A percentile compares a stretch with the other conserved stretches of the same genome.
phyloP scores from a whole-genome alignment of 2,113 vertebrate genomes.

The Apteryx owenii region DNA sequence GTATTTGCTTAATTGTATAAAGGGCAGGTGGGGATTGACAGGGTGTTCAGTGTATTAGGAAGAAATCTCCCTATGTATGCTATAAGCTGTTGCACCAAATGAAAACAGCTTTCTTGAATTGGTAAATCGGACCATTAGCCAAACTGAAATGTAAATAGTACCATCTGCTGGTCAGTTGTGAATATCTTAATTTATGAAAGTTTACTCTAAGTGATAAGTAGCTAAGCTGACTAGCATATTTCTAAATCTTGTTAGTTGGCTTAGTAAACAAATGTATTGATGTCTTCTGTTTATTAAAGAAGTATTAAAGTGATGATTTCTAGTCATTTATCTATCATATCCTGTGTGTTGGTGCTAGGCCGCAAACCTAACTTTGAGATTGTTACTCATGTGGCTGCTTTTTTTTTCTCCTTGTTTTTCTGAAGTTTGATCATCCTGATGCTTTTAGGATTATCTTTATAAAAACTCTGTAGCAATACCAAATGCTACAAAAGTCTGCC shows the following conservation, averaged over 20 bases:
- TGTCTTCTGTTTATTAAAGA: neutral
- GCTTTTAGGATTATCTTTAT: neutral
- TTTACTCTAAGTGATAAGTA: neutral
- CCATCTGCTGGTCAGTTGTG: slow-evolving; percentile 43
- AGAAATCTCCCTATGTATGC: neutral
- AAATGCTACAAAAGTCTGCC: neutral
- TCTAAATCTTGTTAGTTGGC: neutral
- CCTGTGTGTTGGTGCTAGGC: neutral
- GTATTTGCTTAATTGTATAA: slow-evolving; percentile 64
- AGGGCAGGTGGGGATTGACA: fast-evolving
- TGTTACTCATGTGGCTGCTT: neutral
- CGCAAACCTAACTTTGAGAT: neutral
- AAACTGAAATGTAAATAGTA: neutral
- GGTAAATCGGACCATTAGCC: neutral
- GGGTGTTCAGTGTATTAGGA: neutral
- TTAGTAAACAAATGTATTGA: neutral
- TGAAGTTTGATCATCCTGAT: neutral
- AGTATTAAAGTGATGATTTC: neutral
- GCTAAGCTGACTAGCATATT: neutral
- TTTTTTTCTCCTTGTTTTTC: neutral
- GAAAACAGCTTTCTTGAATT: neutral
- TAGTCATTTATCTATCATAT: neutral
- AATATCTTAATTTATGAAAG: neutral
- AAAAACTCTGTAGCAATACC: neutral
- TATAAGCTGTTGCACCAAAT: neutral